A percentile compares a stretch with the other conserved stretches of the same genome.
These are phyloP conservation scores for Lasaia peninsularis DNA, from an alignment of 1,140 invertebrate species.

Conservation along the genomic window DNA sequence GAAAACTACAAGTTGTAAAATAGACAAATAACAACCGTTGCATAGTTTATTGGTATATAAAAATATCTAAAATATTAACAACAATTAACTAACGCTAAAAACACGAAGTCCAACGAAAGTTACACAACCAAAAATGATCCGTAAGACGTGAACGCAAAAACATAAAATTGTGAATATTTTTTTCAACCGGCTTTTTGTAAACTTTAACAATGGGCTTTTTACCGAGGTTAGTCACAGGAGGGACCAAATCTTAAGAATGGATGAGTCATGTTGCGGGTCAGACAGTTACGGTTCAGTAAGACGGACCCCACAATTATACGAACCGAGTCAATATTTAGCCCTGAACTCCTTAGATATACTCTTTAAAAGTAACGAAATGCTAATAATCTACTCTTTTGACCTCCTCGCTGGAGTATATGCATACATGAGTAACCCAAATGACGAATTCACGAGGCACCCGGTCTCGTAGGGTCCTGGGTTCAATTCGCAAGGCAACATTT, in stretches of 20 bases:
- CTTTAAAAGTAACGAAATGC: neutral
- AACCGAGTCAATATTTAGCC: neutral
- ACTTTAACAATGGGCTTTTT: slow-evolving; percentile 38
- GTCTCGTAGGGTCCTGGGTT: too few species aligned
- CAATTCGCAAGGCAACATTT: too few species aligned
- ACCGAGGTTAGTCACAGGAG: slow-evolving; percentile 45
- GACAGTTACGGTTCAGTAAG: slow-evolving; percentile 41
- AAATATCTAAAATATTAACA: neutral
- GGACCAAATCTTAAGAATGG: slow-evolving; percentile 44
- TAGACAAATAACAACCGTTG: neutral
- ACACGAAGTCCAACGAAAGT: neutral
- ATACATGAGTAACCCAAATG: too few species aligned
- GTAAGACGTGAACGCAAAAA: neutral
- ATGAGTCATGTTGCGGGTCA: slow-evolving; percentile 53
- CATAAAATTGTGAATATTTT: neutral
- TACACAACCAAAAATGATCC: neutral
- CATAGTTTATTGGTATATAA: neutral
- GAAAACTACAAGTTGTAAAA: too few species aligned
- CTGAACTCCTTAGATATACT: neutral
- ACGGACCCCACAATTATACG: slow-evolving; percentile 5
- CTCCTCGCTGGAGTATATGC: too few species aligned
- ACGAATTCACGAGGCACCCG: too few species aligned
- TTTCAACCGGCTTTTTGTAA: slow-evolving; percentile 13
- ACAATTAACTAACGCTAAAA: neutral
- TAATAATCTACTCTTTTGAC: too few species aligned